phyloP scores from a whole-genome alignment of 2,113 vertebrate genomes.

The Gambusia holbrooki region DNA sequence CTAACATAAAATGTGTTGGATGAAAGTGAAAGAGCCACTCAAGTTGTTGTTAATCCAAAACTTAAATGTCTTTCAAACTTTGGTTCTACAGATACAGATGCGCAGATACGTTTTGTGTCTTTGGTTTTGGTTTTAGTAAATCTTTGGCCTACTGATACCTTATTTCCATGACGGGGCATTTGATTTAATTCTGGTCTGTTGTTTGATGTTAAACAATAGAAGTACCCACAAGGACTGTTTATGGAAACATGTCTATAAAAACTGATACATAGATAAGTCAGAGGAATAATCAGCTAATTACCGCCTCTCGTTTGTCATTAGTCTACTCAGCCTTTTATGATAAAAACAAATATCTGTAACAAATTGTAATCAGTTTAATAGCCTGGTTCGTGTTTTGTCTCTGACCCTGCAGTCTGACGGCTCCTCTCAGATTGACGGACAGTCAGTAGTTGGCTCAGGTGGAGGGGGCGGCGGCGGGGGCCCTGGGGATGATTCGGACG shows the following conservation, averaged over 20 bases:
- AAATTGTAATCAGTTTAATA: not conserved
- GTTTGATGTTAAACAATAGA: not conserved
- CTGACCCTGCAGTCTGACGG: conserved; percentile 89
- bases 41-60: not conserved
- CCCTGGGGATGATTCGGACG: conserved; percentile 85
- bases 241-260: conserved; percentile 1
- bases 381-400: not conserved
- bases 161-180: not conserved
- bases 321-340: not conserved
- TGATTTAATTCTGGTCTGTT: not conserved
- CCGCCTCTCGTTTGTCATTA: not conserved
- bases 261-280: not conserved
- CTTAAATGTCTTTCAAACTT: too few species aligned
- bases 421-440: conserved; percentile 90
- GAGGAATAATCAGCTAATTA: conserved; percentile 16
- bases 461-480: conserved; percentile 70
- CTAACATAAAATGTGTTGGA: not conserved
- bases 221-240: not conserved
- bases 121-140: not conserved
- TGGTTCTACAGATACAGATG: too few species aligned
- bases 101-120: too few species aligned
- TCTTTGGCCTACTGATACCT: not conserved
- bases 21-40: not conserved
- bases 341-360: not conserved
- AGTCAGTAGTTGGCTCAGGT: conserved; percentile 76